A percentile compares a stretch with the other conserved stretches of the same genome.
Evolutionary conservation across 2,113 vertebrate genomes (phyloP).

Genomic region (Pelvicachromis taeniatus): DNA sequence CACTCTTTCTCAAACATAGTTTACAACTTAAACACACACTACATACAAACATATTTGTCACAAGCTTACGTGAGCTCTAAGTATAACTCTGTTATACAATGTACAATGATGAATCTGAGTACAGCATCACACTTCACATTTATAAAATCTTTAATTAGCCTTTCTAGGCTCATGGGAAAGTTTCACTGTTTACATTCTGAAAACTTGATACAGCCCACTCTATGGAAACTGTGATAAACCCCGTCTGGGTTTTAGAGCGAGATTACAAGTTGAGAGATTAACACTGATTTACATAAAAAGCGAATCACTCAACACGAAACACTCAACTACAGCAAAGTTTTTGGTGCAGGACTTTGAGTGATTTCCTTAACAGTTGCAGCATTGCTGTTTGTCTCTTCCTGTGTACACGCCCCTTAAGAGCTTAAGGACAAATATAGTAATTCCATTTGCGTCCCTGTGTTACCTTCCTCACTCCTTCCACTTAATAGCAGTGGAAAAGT

Average conservation of each 20-base stretch:
- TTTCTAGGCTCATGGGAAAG: neutral
- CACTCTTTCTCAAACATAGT: neutral
- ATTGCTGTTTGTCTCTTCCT: neutral
- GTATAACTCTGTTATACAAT: neutral
- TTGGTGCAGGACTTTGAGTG: neutral
- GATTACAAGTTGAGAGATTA: conserved; percentile 16
- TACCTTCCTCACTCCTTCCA: conserved; percentile 18
- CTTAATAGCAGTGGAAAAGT: conserved; percentile 30
- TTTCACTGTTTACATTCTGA: conserved; percentile 23
- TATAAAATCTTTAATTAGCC: neutral
- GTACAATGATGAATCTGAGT: neutral
- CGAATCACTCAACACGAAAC: neutral
- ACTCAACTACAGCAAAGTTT: neutral
- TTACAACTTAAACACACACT: neutral
- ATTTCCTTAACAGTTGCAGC: neutral
- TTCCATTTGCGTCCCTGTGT: conserved; percentile 32
- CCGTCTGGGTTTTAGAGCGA: conserved; percentile 15
- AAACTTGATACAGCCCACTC: neutral
- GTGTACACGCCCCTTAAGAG: neutral
- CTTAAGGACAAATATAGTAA: neutral
- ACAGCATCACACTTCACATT: neutral
- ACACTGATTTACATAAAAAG: neutral
- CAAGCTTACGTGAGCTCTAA: neutral
- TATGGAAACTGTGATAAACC: neutral
- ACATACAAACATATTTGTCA: neutral